Evolutionary conservation across 2,888 invertebrate species (phyloP), one percentile per base, ranked within the genome.

Genomic region (Agrochola lychnidis): DNA sequence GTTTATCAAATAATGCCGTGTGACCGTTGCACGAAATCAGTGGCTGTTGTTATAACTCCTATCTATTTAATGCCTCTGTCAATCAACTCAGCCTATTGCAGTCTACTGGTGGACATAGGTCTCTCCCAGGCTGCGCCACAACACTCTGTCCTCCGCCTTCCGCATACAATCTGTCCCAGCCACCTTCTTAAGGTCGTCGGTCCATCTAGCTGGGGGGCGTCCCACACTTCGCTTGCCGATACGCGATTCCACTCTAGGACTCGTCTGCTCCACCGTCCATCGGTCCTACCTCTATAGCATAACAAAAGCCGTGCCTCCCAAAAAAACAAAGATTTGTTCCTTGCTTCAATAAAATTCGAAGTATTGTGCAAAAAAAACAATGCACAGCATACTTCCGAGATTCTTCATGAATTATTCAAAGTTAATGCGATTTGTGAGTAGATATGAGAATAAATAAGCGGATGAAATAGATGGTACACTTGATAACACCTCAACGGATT

Each of bases 331-430:
- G 0, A 53, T 25, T 69, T 40, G 30, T 70, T 84, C 42, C 53
- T 74, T 42, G 4, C 70, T 81, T 77, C 40, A 74, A 70, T 74
- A 67, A 53, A 81, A 81, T 61, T 70, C 25, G 36, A 67, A 64
- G 66, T 73, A 79, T 79, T 81, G 61, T 76, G 36, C 56, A 81
- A 83, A 83, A 78, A 75, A 79, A 86, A 88, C 80, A 85, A 87
- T 77, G 71, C 72, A 67, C 53, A 36, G 51, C 53, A 59, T 19
- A 82, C 87, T 87, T 88, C 88, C 88, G 88, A 88, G 83, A 78
- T 77, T 77, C 69, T 77, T 84, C 64, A 82, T 85, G 67, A 78
- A 83, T 87, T 79, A 88, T 88, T 85, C 79, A 86, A 82, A 87
- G 76, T 45, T 78, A 69, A 78, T 79, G 80, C 61, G 81, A 83